Percentiles rank a stretch among this genome's conserved stretches.
Conservation (phyloP, 2,888 invertebrate species). For the Erpobdella octoculata region DNA sequence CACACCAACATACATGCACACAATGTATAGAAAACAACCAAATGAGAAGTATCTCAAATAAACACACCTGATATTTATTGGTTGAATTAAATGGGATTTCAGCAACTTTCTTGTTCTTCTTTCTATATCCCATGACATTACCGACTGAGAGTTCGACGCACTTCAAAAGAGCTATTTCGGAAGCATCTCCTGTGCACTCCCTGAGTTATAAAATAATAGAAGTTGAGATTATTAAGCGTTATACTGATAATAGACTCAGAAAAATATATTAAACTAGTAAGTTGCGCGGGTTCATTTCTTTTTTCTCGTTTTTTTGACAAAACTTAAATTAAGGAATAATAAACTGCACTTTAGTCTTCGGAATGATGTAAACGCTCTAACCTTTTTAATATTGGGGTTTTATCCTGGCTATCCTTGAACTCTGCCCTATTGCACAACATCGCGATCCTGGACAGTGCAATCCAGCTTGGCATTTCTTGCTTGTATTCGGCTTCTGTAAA, state of each 20-base stretch:
- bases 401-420: slow-evolving; percentile 26
- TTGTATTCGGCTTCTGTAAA: slow-evolving; percentile 1
- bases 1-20: no score
- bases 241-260: no score
- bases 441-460: slow-evolving; percentile 22
- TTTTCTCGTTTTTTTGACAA: no score
- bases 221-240: no score
- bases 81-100: slow-evolving; percentile 56
- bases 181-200: slow-evolving; percentile 55
- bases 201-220: no score
- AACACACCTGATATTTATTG: slow-evolving; percentile 53
- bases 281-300: no score
- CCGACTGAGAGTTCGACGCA: slow-evolving; percentile 52
- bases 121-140: slow-evolving; percentile 46
- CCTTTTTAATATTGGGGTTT: slow-evolving; percentile 24
- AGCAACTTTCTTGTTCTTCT: slow-evolving; percentile 48
- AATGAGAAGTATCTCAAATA: no score
- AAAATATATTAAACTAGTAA: no score
- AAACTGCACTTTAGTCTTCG: no score
- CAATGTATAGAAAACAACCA: no score
- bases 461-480: slow-evolving; percentile 6
- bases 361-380: no score
- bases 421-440: slow-evolving; percentile 30
- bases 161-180: slow-evolving; percentile 54
- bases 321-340: no score